These are phyloP conservation scores for Onychostruthus taczanowskii DNA, from an alignment of 2,113 vertebrate genomes.

Conservation along the genomic window DNA sequence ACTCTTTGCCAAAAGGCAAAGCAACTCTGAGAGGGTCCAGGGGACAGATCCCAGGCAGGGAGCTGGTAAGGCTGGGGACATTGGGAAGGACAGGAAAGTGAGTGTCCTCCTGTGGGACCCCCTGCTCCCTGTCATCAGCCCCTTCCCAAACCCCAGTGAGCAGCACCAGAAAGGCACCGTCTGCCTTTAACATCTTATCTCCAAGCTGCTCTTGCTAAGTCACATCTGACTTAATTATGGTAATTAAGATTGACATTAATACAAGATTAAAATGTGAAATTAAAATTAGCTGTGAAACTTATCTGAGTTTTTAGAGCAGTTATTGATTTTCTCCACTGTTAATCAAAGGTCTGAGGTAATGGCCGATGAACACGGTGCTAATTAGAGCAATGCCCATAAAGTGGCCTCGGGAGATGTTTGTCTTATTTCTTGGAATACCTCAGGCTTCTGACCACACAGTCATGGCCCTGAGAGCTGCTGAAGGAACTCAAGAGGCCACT, in stretches of 20 bases:
- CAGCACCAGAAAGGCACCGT: background rate
- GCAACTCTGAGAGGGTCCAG: background rate
- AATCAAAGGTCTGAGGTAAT: slow-evolving; percentile 68
- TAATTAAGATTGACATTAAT: slow-evolving; percentile 75
- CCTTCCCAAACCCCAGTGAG: fast-evolving
- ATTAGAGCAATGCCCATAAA: slow-evolving; percentile 55
- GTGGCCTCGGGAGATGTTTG: background rate
- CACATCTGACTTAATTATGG: slow-evolving; percentile 73
- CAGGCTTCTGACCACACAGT: background rate
- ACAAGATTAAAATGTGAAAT: slow-evolving; percentile 76
- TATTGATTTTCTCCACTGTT: slow-evolving; percentile 72
- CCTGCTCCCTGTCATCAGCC: fast-evolving
- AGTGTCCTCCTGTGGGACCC: fast-evolving
- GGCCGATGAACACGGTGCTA: slow-evolving; percentile 34
- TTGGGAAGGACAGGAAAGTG: fast-evolving
- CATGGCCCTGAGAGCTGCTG: background rate
- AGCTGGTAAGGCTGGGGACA: background rate
- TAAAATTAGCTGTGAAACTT: slow-evolving; percentile 69
- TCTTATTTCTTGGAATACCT: background rate
- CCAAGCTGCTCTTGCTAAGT: slow-evolving; percentile 30
- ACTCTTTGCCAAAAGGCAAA: background rate
- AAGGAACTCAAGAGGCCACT: background rate
- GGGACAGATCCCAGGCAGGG: background rate
- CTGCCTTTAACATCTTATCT: slow-evolving; percentile 32
- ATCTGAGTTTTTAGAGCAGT: slow-evolving; percentile 69